Base-by-base conservation (phyloP, 2,888 invertebrate genomes). In the Drosophila mimetica region DNA sequence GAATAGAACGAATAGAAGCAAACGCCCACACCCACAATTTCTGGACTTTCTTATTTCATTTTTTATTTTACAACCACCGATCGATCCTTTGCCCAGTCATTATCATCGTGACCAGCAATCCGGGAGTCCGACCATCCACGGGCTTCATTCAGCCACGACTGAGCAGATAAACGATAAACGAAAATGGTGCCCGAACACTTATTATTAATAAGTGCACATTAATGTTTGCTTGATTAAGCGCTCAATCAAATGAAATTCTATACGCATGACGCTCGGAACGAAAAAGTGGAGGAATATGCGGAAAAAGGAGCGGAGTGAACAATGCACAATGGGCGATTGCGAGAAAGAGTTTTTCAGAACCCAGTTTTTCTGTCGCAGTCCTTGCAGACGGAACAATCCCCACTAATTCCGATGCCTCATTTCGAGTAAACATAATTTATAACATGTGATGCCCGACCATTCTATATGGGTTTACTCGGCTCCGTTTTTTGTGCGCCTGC, bases 201-300 rank as follows among this genome's bases (percentile, higher is more conserved):
- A 84, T 75, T 81, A 71, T 73, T 72, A 82, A 77, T 86, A 85
- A 79, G 86, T 85, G 86, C 78, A 76, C 75, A 87, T 79, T 87
- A 82, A 79, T 84, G 86, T 85, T 84, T 85, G 84, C 84, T 87
- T 87, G 84, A 84, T 84, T 84, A 82, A 82, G 75, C 87, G 83
- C 79, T 87, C 84, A 87, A 84, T 87, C 83, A 84, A 84, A 87
- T 70, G 84, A 84, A 84, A 84, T 85, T 79, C 86, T 85, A 84
- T 79, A 85, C 86, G 86, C 86, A 87, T 85, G 87, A 78, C 79
- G 63, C 61, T 46, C 74, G 58, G 59, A 70, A 60, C 77, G 73
- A 65, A 57, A 52, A 39, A 58, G 50, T 37, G 46, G 34, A 41
- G 53, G 44, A 65, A 28, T 18, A 46, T 32, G 34, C 39, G 32